Base-by-base conservation (phyloP, 2,797 vertebrate genomes). In the Cetoscarus ocellatus region DNA sequence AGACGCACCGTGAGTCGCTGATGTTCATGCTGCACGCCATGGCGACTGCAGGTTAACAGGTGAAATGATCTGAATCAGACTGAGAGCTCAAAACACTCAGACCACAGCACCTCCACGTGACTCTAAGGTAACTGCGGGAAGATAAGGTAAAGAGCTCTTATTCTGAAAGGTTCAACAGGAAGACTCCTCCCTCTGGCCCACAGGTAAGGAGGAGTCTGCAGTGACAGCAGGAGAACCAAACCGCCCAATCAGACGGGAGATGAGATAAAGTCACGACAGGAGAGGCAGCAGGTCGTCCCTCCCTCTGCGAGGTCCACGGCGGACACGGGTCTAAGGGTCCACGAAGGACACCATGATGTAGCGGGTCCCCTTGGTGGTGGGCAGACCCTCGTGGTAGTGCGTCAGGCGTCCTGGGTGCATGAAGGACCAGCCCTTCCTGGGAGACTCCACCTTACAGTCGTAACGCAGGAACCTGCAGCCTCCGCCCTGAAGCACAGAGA, bases 281-380 rank as follows among this genome's bases (percentile, higher is more conserved):
- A 27, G 27, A 27, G 27, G 27, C 27, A 27, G 27, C 27, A 27
- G 27, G 27, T 27, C 2, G 27, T 27, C 27, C 27, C 27, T 27
- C 27, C 27, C 2, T 27, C 27, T 27, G 27, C 27, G 27, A n/a
- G n/a, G n/a, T n/a, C n/a, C n/a, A n/a, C 27, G 60, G 43, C 58
- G 49, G 57, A 40, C 43, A 52, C 60, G 14, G n/a, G 9, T 35
- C 53, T 83, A 97, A 10, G 96, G 96, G 82, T 97, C 96, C 0
- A 97, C 96, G 5, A 97, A 97, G 42, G 96, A 97, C 73, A 97
- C 96, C 96, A 97, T 96, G 91, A 97, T 97, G 89, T 97, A 97
- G 35, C 96, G 86, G 2, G 96, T 97, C 5, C 96, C 96, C 0
- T 53, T 51, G 3, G 96, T 97, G 45, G 94, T 95, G 52, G 96